Evolutionary conservation across 2,113 vertebrate species (phyloP).

Genomic region (Herpailurus yagouaroundi): DNA sequence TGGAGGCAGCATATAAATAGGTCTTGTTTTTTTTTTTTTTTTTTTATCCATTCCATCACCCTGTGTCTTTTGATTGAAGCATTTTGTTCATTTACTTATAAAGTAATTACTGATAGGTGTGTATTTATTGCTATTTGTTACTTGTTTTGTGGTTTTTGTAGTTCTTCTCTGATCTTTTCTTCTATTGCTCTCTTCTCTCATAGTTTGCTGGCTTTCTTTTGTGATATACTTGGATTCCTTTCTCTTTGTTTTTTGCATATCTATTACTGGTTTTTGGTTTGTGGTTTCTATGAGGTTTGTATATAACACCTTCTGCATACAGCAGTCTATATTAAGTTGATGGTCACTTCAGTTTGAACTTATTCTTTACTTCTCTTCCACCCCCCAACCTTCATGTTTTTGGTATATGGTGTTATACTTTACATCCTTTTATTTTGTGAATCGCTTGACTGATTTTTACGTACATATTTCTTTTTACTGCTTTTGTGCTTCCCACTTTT

Average conservation of each 20-base stretch:
- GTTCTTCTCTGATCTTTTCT: neutral
- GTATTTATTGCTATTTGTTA: neutral
- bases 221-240: neutral
- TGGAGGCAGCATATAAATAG: neutral
- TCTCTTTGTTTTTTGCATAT: neutral
- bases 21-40: neutral
- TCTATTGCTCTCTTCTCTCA: neutral
- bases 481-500: neutral
- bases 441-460: neutral
- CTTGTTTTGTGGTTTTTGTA: neutral
- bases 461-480: neutral
- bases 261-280: neutral
- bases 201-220: neutral
- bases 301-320: neutral
- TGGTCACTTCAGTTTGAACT: neutral
- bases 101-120: neutral
- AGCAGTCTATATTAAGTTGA: neutral
- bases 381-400: neutral
- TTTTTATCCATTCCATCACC: neutral
- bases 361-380: neutral
- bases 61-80: neutral
- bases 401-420: neutral
- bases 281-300: neutral
- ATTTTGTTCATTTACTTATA: neutral
- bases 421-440: neutral